These are phyloP conservation scores for Chrysogorgia sp. DNA, from an alignment of 92 coral and sea anemone genomes.

Conservation along the genomic window DNA sequence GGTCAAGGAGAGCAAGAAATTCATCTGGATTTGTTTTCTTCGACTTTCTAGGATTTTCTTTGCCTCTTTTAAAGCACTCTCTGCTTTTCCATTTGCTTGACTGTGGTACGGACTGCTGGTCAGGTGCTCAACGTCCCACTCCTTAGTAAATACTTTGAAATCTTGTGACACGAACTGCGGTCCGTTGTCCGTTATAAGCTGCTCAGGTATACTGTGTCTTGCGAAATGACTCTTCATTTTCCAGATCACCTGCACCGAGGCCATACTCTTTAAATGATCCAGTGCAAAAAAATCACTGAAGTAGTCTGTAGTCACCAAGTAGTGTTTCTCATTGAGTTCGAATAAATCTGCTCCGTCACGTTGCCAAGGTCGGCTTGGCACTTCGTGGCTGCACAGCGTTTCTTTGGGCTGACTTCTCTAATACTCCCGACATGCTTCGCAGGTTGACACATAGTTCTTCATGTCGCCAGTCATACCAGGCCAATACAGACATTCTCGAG, in stretches of 20 bases:
- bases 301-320: slow-evolving; percentile 45
- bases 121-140: slow-evolving; percentile 39
- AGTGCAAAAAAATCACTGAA: slow-evolving; percentile 43
- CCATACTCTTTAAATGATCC: slow-evolving; percentile 14
- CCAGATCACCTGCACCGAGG: too few species aligned
- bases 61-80: too few species aligned
- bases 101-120: slow-evolving; percentile 39
- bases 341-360: slow-evolving; percentile 32
- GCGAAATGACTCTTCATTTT: too few species aligned
- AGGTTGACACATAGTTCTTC: slow-evolving; percentile 50
- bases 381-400: slow-evolving; percentile 45
- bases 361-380: slow-evolving; percentile 44
- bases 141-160: slow-evolving; percentile 16
- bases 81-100: slow-evolving; percentile 31
- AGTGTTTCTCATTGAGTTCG: neutral
- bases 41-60: too few species aligned
- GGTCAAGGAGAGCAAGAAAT: too few species aligned
- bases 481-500: too few species aligned
- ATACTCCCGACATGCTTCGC: slow-evolving; percentile 52
- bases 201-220: slow-evolving; percentile 27
- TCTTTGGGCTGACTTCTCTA: slow-evolving; percentile 50
- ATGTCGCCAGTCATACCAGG: slow-evolving; percentile 52
- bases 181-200: neutral
- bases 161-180: slow-evolving; percentile 47
- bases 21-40: too few species aligned